A percentile compares a stretch with the other conserved stretches of the same genome.
Evolutionary conservation across 2,113 vertebrate genomes (phyloP).

Genomic region (Tor tambroides): DNA sequence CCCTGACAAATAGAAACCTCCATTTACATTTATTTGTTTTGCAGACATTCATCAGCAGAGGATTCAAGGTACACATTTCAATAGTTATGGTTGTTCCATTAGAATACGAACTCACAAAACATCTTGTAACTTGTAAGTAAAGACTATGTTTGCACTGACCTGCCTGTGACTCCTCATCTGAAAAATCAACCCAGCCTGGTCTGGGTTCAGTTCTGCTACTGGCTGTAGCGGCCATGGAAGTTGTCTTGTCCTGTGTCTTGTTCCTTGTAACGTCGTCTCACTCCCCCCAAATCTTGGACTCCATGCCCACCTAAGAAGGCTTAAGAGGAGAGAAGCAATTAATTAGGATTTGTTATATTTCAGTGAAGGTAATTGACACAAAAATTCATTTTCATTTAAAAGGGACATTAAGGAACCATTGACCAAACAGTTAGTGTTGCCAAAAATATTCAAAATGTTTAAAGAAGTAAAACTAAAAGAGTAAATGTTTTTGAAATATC

Average conservation of each 20-base stretch:
- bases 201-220: constrained; percentile 10
- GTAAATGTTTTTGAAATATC: too few relatives aligned
- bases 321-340: neutral
- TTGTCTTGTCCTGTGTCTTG: neutral
- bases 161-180: constrained; percentile 43
- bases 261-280: neutral
- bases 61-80: neutral
- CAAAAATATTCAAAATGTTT: neutral
- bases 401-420: neutral
- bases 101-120: neutral
- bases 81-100: neutral
- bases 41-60: neutral
- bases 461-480: too few relatives aligned
- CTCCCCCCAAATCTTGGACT: constrained; percentile 17
- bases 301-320: constrained; percentile 5
- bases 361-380: neutral
- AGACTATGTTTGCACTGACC: neutral
- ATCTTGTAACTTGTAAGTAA: neutral
- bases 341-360: neutral
- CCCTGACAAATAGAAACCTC: neutral
- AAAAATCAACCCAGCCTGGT: constrained; percentile 60
- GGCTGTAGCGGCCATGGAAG: constrained; percentile 45
- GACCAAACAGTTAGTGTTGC: neutral
- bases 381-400: neutral
- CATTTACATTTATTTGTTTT: neutral